A percentile compares a stretch with the other conserved stretches of the same genome.
These are phyloP conservation scores for Homalodisca vitripennis DNA, from an alignment of 1,140 invertebrate genomes.

Conservation along the genomic window DNA sequence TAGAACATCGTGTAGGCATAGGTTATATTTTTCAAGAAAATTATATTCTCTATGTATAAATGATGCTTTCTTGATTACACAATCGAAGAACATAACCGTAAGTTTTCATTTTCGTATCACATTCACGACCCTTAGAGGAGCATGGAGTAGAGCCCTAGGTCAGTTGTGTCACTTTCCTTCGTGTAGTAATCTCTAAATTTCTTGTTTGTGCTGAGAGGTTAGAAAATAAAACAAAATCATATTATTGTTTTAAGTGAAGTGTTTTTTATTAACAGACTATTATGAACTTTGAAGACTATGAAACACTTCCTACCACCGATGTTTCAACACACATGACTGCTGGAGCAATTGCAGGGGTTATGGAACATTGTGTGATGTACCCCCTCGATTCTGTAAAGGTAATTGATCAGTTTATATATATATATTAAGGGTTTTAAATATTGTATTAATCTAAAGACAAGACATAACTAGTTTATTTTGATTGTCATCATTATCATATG, in stretches of 20 bases:
- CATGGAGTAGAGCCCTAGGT: conserved; percentile 33
- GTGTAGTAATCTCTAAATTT: conserved; percentile 16
- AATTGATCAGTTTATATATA: no score
- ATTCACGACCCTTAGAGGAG: conserved; percentile 32
- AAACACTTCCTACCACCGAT: conserved; percentile 78
- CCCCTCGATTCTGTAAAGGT: conserved; percentile 96
- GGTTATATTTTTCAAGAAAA: background rate
- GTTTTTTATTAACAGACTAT: conserved; percentile 38
- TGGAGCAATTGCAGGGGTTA: conserved; percentile 93
- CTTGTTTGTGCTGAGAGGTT: background rate
- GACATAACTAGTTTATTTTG: no score
- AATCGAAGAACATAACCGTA: no score
- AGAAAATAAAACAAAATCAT: background rate
- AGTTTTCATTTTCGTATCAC: no score
- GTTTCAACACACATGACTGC: conserved; percentile 91
- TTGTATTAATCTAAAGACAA: no score
- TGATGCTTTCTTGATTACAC: background rate
- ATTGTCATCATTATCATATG: no score
- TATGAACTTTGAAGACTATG: conserved; percentile 92
- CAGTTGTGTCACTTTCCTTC: conserved; percentile 25
- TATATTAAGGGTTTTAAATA: no score
- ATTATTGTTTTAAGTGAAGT: conserved; percentile 30
- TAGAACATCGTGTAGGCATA: no score
- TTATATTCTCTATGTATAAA: background rate
- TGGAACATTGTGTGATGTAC: conserved; percentile 99